phyloP scores from a whole-genome alignment of 64 coral and sea anemone species.

The Platygyra sinensis region DNA sequence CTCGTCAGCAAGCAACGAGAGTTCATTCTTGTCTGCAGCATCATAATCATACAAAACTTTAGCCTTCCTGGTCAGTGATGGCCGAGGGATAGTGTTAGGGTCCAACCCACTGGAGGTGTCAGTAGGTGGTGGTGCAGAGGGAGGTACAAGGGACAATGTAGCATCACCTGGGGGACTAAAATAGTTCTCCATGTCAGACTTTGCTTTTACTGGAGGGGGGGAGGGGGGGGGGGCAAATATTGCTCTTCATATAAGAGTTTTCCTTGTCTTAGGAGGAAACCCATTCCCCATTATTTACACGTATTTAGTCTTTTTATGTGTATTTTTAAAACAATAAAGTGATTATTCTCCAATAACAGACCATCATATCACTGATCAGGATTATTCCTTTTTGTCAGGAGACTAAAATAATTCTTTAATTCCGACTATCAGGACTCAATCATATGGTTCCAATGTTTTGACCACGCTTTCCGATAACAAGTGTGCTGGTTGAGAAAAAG shows the following conservation, averaged over 20 bases:
- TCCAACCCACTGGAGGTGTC: conserved; percentile 61
- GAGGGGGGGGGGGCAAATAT: background rate
- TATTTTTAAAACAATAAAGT: no score
- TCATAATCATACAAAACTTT: conserved; percentile 98
- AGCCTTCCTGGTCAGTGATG: conserved; percentile 75
- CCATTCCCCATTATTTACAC: background rate
- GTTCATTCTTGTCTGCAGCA: conserved; percentile 82
- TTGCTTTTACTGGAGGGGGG: no score
- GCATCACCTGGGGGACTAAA: conserved; percentile 83
- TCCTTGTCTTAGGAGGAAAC: background rate
- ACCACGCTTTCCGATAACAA: no score
- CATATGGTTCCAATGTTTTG: no score
- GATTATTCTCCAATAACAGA: background rate
- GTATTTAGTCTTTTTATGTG: no score
- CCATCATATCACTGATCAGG: no score
- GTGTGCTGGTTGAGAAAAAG: no score
- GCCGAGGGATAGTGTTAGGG: conserved; percentile 54
- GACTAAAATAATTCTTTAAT: no score
- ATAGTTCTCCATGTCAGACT: conserved; percentile 15
- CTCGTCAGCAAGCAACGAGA: conserved; percentile 93
- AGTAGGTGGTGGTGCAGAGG: conserved; percentile 63
- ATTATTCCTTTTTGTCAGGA: no score
- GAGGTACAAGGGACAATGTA: conserved; percentile 37
- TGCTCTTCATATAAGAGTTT: background rate
- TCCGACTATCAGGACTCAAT: no score